These are phyloP conservation scores for Lepus europaeus DNA, from an alignment of 2,113 vertebrate species.

Conservation along the genomic window DNA sequence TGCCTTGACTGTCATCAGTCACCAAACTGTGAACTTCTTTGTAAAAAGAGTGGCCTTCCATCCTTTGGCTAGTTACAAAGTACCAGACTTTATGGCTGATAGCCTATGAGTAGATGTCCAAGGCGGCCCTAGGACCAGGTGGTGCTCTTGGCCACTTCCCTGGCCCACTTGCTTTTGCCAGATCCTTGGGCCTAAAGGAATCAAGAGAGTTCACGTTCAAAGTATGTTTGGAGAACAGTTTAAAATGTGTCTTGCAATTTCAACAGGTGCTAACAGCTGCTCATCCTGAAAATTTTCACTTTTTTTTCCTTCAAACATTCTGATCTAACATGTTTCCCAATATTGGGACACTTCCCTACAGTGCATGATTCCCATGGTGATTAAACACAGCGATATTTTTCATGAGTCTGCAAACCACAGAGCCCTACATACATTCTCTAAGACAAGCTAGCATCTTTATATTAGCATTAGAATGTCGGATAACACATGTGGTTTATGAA, in stretches of 20 bases:
- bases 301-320: neutral
- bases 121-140: neutral
- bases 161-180: neutral
- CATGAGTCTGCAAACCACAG: neutral
- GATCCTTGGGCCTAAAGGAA: neutral
- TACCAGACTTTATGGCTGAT: neutral
- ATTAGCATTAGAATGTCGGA: neutral
- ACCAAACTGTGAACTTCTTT: neutral
- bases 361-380: neutral
- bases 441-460: conserved; percentile 12
- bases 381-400: neutral
- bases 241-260: neutral
- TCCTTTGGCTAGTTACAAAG: neutral
- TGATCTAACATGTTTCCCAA: neutral
- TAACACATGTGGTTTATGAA: conserved; percentile 5
- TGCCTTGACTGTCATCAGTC: neutral
- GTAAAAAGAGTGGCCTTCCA: neutral
- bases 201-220: neutral
- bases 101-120: neutral
- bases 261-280: neutral
- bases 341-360: neutral
- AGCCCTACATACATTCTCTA: neutral
- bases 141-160: neutral
- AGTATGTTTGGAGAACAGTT: neutral
- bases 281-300: neutral